Evolutionary conservation across 2,888 invertebrate species (phyloP), one percentile per base, ranked within the genome.

Genomic region (Euproctis similis): DNA sequence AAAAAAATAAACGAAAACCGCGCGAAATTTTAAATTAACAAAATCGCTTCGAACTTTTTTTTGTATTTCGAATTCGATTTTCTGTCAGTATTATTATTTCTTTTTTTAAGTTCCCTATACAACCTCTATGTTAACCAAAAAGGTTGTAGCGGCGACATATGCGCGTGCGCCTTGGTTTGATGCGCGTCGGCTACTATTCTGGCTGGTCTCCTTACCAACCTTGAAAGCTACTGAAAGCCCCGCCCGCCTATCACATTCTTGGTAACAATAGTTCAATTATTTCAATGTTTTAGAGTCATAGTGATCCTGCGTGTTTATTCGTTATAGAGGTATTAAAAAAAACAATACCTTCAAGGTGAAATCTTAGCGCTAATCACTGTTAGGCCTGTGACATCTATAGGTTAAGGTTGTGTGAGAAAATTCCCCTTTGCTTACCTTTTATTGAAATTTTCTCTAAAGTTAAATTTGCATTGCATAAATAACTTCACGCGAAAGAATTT

Each of bases 171-270:
- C 53, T 53, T 48, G 46, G 46, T 39, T 38, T 46, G 54, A 46
- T 50, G 65, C 71, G 62, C 74, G 65, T 52, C 62, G 59, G 53
- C 60, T 59, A 80, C 82, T 81, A 58, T 57, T 41, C 41, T 28
- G 24, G 35, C 49, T 49, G 47, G 45, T 44, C 42, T 53, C 53
- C 54, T 46, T 47, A 45, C 60, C 49, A 71, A 61, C 77, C 80
- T 75, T 72, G 76, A 75, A 77, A 68, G 68, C 72, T 78, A 62
- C 69, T 71, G 73, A 71, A 73, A 73, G 71, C 65, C 60, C 59
- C 60, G 52, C 59, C 64, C 60, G 63, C 60, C 62, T 60, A 44
- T 56, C 40, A 53, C 63, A 63, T 62, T 59, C 66, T 52, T 54
- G 41, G 31, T 43, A 44, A 46, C 34, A 35, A 40, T 34, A 35